Evolutionary conservation across 2,113 vertebrate genomes (phyloP).

Genomic region (Melierax canorus): DNA sequence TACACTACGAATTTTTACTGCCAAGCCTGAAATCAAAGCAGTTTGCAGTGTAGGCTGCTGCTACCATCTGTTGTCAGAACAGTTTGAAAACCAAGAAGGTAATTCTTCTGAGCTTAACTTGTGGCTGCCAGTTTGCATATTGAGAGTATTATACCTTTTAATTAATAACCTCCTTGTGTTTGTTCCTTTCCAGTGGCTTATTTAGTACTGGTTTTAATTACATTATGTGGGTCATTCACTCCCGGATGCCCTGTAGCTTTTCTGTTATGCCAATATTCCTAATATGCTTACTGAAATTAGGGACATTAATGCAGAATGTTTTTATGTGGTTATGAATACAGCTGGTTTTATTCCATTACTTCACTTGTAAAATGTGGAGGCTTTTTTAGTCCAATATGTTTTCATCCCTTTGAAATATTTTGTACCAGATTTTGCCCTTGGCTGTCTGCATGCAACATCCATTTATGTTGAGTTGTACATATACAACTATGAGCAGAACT

Average conservation of each 20-base stretch:
- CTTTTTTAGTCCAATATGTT: constrained; percentile 1
- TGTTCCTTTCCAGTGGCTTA: background rate
- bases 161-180: constrained; percentile 1
- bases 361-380: background rate
- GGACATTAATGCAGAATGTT: background rate
- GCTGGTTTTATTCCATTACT: constrained; percentile 12
- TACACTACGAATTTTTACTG: constrained; percentile 84
- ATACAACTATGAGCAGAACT: background rate
- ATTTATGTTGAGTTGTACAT: background rate
- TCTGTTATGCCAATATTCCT: background rate
- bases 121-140: background rate
- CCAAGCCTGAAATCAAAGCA: constrained; percentile 85
- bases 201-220: constrained; percentile 19
- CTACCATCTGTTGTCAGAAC: constrained; percentile 94
- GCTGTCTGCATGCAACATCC: background rate
- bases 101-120: background rate
- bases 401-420: constrained; percentile 24
- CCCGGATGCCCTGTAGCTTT: background rate
- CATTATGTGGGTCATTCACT: background rate
- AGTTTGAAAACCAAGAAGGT: constrained; percentile 84
- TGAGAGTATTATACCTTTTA: background rate
- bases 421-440: constrained; percentile 1
- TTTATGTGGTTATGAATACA: constrained; percentile 28
- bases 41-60: constrained; percentile 94
- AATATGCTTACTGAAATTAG: constrained; percentile 12